These are phyloP conservation scores for Anorthoa munda DNA, from an alignment of 2,888 invertebrate species.

Conservation along the genomic window DNA sequence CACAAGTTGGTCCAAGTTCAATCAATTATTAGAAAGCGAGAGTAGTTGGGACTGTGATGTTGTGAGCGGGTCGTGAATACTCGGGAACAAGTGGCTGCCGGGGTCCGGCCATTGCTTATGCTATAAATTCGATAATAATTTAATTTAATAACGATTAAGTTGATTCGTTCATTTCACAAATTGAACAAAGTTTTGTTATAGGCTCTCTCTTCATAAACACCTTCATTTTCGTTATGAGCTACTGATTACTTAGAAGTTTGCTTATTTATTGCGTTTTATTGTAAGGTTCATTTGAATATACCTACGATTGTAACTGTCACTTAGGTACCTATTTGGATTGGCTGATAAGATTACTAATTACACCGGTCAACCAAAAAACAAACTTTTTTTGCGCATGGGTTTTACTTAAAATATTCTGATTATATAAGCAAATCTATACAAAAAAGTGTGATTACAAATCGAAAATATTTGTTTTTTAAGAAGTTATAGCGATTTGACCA, in stretches of 20 bases:
- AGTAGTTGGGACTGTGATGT: slow-evolving; percentile 68
- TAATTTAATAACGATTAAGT: slow-evolving; percentile 75
- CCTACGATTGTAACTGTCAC: no score
- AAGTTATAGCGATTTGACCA: no score
- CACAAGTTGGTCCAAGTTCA: slow-evolving; percentile 58
- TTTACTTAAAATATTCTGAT: no score
- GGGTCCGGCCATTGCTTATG: slow-evolving; percentile 63
- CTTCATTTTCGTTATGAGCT: slow-evolving; percentile 82
- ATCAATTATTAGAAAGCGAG: slow-evolving; percentile 71
- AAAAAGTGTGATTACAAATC: no score
- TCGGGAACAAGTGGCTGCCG: slow-evolving; percentile 41
- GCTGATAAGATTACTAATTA: background rate
- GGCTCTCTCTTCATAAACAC: slow-evolving; percentile 85
- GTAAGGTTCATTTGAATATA: no score
- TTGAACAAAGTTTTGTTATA: slow-evolving; percentile 83
- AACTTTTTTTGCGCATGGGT: no score
- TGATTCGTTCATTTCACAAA: slow-evolving; percentile 81
- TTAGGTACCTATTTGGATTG: background rate
- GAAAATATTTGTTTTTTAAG: no score
- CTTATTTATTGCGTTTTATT: background rate
- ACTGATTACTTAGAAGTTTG: slow-evolving; percentile 18
- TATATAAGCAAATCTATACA: no score
- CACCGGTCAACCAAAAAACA: no score
- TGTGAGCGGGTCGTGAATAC: slow-evolving; percentile 46
- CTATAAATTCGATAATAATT: slow-evolving; percentile 75